Evolutionary conservation across 2,888 invertebrate genomes (phyloP), one percentile per base, ranked within the genome.

Genomic region (Metallyticus violacea): DNA sequence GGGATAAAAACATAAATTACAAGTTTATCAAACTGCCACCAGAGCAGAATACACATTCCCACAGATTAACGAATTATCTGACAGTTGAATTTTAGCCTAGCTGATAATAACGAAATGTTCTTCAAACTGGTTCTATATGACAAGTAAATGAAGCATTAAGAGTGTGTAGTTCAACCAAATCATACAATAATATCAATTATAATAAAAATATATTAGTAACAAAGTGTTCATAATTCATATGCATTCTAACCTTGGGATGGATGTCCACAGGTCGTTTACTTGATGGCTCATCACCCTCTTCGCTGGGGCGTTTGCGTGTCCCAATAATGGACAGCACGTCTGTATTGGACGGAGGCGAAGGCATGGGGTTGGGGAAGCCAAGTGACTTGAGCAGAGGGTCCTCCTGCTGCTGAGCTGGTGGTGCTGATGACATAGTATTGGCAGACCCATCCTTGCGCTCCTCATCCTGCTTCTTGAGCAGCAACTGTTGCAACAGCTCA

Each of bases 281-380:
- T n/a, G 83, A 28, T 28, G 83, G 62, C 26, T 94, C 94, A 84
- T 92, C 92, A 3, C 93, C 92, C 88, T 95, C 95, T 88, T 95
- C 95, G 76, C 93, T 93, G 1, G 94, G 93, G 89, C 95, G 93
- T 90, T 95, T 95, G 86, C 94, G 93, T 85, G 91, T 92, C 26
- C 91, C 91, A 40, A 88, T 88, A 9, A 88, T 78, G 15, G 88
- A 88, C 9, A 88, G 84, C 78, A 90, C 90, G 85, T 91, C 92
- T 26, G 91, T 90, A 85, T 91, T 92, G 26, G 92, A 91, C 25
- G 93, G 93, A n/a, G 94, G 93, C 22, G 94, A 93, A 29, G 93
- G 93, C 6, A 94, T 92, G 0, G 90, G 90, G 2, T 90, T 91
- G 2, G 90, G 90, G 92, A 95, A 91, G 91, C 95, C 93, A 91